Evolutionary conservation across 2,797 vertebrate species (phyloP).

Genomic region (Sebastolobus altivelis): DNA sequence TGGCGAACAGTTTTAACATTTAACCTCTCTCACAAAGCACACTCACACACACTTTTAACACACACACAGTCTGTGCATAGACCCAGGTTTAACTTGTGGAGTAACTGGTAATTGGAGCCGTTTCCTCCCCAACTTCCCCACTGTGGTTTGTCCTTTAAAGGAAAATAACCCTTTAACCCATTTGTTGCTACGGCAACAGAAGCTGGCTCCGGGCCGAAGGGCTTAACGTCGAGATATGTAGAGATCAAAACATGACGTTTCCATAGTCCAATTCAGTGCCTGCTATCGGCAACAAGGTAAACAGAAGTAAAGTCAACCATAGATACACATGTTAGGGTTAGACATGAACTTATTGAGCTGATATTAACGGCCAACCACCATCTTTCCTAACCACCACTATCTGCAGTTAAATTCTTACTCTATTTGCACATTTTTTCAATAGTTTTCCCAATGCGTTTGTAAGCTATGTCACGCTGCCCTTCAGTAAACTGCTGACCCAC

Average conservation of each 20-base stretch:
- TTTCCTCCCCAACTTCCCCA: constrained; percentile 51
- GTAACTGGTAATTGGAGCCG: constrained; percentile 68
- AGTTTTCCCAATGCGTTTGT: neutral
- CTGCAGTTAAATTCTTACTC: neutral
- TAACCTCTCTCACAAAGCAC: constrained; percentile 51
- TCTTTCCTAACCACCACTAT: neutral
- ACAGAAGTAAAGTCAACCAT: constrained; percentile 25
- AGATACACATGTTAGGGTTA: constrained; percentile 22
- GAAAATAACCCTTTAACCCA: constrained; percentile 69
- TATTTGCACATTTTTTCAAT: neutral
- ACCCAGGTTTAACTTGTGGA: constrained; percentile 67
- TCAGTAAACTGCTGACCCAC: constrained; percentile 5
- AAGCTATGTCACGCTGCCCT: neutral
- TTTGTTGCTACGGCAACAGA: constrained; percentile 76
- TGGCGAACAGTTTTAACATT: constrained; percentile 56
- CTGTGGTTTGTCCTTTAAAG: constrained; percentile 66
- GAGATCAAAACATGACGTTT: constrained; percentile 45
- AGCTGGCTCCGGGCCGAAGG: constrained; percentile 56
- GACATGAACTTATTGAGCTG: neutral
- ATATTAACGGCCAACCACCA: neutral
- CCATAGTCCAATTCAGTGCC: constrained; percentile 32
- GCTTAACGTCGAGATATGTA: constrained; percentile 57
- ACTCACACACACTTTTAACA: constrained; percentile 20
- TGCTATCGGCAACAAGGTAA: constrained; percentile 32
- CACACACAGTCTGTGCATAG: constrained; percentile 73